Evolutionary conservation across 1,140 invertebrate genomes (phyloP), one percentile per base, ranked within the genome.

Genomic region (Delia radicum): DNA sequence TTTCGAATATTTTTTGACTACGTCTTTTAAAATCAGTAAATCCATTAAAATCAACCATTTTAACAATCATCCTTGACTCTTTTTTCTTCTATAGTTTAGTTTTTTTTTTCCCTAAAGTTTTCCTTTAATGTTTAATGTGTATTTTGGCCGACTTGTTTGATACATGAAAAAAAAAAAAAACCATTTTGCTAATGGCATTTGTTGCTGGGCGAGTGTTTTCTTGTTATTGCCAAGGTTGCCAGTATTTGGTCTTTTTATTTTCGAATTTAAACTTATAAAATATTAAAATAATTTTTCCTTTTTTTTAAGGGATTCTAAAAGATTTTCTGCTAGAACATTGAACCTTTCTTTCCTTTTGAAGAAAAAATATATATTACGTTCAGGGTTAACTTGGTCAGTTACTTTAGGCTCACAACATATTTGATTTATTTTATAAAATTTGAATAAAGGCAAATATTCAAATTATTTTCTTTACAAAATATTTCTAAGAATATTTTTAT

Each of bases 121-220:
- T 13, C 10, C 27, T 55, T 13, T 18, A 15, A 15, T 55, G 46
- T 18, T 55, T 55, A n/a, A 15, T 65, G 27, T 65, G 2, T 63
- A 13, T 63, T 42, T 42, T 65, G 28, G 62, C 26, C 62, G 13
- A 29, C 27, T 21, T 42, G 12, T 42, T 10, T 42, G 37, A n/a
- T n/a, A n/a, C 18, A 65, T 65, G 26, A 65, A 65, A 65, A 65
- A 65, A 15, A 65, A 65, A 65, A 15, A 8, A 27, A 65, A 13
- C 26, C n/a, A 65, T 65, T 65, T 65, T 27, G 62, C 62, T 65
- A 65, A 65, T 65, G 62, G 62, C 62, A 65, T 65, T 65, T 65
- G 62, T 65, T 65, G 37, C 37, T 42, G 37, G 12, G n/a, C n/a
- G n/a, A n/a, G n/a, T 42, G 37, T 10, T 15, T 42, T 42, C 37